Percentiles rank a stretch among this genome's conserved stretches.
phyloP scores from a whole-genome alignment of 1,140 invertebrate genomes.

The Ctenoplectra terminalis region DNA sequence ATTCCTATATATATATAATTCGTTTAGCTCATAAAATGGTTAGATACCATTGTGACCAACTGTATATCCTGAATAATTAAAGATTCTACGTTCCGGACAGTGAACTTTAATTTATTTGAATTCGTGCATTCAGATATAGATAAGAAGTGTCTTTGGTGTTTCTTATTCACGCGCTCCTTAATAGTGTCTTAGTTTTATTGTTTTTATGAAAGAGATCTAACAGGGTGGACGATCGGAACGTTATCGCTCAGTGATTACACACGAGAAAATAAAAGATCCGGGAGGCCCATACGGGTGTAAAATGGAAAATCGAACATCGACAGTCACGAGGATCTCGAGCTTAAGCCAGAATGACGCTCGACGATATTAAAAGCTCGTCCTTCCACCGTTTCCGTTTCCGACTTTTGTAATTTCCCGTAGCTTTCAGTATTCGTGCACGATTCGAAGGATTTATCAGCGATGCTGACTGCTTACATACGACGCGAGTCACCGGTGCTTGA shows the following conservation, averaged over 20 bases:
- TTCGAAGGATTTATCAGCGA: conserved; percentile 65
- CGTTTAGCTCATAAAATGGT: too few species aligned
- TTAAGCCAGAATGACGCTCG: conserved; percentile 73
- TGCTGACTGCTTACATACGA: conserved; percentile 42
- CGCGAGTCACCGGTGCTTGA: background rate
- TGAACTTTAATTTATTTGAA: too few species aligned
- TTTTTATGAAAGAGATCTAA: background rate
- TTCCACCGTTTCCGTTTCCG: conserved; percentile 79
- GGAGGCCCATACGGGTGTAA: background rate
- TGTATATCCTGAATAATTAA: too few species aligned
- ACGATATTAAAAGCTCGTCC: conserved; percentile 81
- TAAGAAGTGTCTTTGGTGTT: background rate
- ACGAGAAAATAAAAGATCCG: conserved; percentile 49
- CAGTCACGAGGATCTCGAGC: conserved; percentile 53
- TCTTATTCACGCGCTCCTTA: background rate
- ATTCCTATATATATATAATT: too few species aligned
- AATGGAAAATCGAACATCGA: conserved; percentile 65
- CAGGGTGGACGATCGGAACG: conserved; percentile 6
- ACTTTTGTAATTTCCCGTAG: conserved; percentile 82
- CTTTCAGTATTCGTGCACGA: conserved; percentile 67
- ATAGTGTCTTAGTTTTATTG: background rate
- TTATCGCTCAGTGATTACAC: conserved; percentile 34
- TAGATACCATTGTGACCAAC: too few species aligned
- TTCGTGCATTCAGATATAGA: too few species aligned
- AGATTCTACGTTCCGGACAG: too few species aligned